Evolutionary conservation across 2,888 invertebrate genomes (phyloP).

Genomic region (Leptura quadrifasciata): DNA sequence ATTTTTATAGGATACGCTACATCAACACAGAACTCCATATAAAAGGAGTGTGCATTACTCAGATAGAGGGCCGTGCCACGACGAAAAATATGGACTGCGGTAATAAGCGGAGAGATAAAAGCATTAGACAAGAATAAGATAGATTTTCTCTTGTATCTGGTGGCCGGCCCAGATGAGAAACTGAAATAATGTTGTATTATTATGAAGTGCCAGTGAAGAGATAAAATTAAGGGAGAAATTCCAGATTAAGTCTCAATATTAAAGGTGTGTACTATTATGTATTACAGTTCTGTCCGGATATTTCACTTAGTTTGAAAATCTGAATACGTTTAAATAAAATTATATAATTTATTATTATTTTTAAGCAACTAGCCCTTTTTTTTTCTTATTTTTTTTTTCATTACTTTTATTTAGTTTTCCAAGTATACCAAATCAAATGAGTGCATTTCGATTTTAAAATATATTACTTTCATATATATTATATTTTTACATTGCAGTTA

Average conservation of each 20-base stretch:
- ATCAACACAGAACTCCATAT: conserved; percentile 35
- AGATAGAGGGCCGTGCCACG: conserved; percentile 18
- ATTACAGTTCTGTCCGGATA: background rate
- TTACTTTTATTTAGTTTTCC: too few relatives aligned
- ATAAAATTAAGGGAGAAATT: conserved; percentile 28
- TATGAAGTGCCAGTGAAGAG: conserved; percentile 20
- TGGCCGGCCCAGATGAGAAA: conserved; percentile 12
- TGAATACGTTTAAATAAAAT: too few relatives aligned
- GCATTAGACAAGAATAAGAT: conserved; percentile 35
- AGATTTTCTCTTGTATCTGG: conserved; percentile 31
- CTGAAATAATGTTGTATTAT: conserved; percentile 17
- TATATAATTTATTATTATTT: too few relatives aligned
- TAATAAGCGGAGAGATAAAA: conserved; percentile 37
- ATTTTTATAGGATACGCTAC: conserved; percentile 41
- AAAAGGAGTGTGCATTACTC: conserved; percentile 36
- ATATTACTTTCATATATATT: too few relatives aligned
- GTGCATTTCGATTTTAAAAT: too few relatives aligned
- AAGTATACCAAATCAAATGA: too few relatives aligned
- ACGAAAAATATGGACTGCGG: conserved; percentile 32
- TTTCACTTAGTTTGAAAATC: too few relatives aligned
- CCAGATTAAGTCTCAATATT: conserved; percentile 15
- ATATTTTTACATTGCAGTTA: too few relatives aligned
- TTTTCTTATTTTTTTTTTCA: too few relatives aligned
- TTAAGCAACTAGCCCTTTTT: too few relatives aligned
- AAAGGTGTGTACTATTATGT: conserved; percentile 26